Percentiles rank a stretch among this genome's conserved stretches.
Conservation (phyloP, 2,113 vertebrate genomes). For the Xiphorhynchus elegans region DNA sequence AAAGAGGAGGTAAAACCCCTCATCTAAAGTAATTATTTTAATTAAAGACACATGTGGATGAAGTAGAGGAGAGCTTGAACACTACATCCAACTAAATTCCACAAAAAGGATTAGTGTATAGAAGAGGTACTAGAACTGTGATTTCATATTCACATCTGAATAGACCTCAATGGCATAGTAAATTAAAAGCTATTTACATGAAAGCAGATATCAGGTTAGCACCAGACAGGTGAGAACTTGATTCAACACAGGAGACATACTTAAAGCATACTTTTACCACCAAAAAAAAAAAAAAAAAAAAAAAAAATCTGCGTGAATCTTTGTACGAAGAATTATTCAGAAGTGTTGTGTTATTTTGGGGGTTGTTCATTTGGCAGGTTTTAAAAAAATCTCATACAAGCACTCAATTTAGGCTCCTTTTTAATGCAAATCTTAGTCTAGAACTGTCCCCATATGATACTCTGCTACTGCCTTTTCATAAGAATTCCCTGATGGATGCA, state of each 20-base stretch:
- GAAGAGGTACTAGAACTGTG: not conserved
- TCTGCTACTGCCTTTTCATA: not conserved
- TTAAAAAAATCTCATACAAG: not conserved
- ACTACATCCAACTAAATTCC: not conserved
- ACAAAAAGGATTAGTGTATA: not conserved
- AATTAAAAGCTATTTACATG: not conserved
- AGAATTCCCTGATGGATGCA: not conserved
- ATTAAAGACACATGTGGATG: not conserved
- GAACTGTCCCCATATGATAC: not conserved
- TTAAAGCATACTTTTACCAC: not conserved
- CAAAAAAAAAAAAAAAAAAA: not conserved
- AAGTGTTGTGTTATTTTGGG: not conserved
- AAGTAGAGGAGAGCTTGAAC: not conserved
- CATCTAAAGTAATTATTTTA: not conserved
- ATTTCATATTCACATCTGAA: not conserved
- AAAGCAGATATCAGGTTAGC: not conserved
- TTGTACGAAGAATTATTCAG: not conserved
- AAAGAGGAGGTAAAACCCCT: not conserved
- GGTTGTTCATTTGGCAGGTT: not conserved
- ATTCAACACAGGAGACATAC: not conserved
- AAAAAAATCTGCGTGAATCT: not conserved
- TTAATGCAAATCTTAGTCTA: not conserved
- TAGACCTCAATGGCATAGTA: not conserved
- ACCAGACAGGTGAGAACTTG: not conserved
- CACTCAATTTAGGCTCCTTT: not conserved